Conservation (phyloP, 2,888 invertebrate species). For the Hylaea fasciaria region DNA sequence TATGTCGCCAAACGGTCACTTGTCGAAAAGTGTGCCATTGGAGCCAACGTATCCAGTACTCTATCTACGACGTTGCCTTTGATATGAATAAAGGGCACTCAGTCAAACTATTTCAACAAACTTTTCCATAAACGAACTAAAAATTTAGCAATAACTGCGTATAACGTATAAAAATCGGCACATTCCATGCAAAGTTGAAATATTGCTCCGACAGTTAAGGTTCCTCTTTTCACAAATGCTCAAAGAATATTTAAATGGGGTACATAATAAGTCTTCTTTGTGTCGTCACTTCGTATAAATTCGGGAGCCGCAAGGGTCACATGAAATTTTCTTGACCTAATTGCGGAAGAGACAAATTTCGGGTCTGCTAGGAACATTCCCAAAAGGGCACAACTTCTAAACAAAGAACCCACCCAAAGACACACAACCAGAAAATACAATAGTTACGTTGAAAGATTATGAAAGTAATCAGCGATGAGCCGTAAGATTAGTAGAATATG, state of each 20-base stretch:
- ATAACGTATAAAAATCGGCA: no score
- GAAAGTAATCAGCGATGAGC: constrained; percentile 15
- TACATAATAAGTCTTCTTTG: constrained; percentile 1
- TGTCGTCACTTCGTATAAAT: constrained; percentile 17
- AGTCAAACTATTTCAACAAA: background rate
- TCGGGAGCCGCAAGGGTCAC: constrained; percentile 27
- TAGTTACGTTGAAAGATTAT: constrained; percentile 22
- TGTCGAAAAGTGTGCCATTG: no score
- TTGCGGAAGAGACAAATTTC: constrained; percentile 36
- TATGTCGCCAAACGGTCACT: no score
- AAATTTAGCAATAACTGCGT: background rate
- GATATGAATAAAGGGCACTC: no score
- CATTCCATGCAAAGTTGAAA: background rate
- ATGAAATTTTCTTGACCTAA: constrained; percentile 39
- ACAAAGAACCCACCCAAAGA: constrained; percentile 26
- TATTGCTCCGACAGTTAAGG: background rate
- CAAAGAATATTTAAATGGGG: background rate
- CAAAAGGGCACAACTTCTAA: constrained; percentile 26
- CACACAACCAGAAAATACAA: constrained; percentile 22
- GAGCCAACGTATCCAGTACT: no score
- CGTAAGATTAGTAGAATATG: constrained; percentile 8
- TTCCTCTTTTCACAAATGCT: background rate
- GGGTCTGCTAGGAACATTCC: constrained; percentile 31
- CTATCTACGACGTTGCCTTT: no score
- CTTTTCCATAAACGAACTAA: background rate